phyloP scores from a whole-genome alignment of 2,113 vertebrate genomes.

The Numida meleagris region DNA sequence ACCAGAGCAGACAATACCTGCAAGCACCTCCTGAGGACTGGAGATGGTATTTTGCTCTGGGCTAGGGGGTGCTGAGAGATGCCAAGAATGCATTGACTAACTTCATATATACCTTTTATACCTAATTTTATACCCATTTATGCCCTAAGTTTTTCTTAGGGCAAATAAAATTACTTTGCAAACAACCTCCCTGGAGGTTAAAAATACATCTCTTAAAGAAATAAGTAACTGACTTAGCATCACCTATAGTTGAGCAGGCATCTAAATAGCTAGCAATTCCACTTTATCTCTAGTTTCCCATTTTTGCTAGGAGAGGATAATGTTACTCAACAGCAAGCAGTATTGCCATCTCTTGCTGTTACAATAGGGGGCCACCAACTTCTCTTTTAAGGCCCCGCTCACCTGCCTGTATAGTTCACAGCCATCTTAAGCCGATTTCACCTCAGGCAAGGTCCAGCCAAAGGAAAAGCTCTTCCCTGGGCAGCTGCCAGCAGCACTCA shows the following conservation, averaged over 20 bases:
- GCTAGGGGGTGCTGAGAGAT: fast-evolving
- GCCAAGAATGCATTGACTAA: neutral
- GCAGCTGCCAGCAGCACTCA: neutral
- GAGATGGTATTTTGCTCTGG: neutral
- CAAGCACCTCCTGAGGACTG: neutral
- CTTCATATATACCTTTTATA: fast-evolving
- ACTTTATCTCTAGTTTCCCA: neutral
- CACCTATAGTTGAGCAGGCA: neutral
- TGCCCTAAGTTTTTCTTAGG: neutral
- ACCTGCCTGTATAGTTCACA: neutral
- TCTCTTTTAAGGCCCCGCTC: neutral
- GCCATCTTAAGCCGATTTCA: neutral
- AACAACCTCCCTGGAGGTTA: neutral
- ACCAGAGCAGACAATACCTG: neutral
- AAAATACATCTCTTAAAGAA: neutral
- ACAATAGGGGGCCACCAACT: neutral
- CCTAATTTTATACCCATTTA: too few species aligned
- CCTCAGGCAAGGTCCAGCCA: neutral
- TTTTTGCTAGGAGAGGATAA: neutral
- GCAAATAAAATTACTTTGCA: neutral
- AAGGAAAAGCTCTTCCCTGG: neutral
- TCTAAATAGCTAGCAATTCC: neutral
- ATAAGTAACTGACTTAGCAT: neutral
- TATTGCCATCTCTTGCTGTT: neutral
- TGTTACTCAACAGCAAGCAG: neutral